Conservation (phyloP, 1,140 invertebrate species). For the Pararge aegeria region DNA sequence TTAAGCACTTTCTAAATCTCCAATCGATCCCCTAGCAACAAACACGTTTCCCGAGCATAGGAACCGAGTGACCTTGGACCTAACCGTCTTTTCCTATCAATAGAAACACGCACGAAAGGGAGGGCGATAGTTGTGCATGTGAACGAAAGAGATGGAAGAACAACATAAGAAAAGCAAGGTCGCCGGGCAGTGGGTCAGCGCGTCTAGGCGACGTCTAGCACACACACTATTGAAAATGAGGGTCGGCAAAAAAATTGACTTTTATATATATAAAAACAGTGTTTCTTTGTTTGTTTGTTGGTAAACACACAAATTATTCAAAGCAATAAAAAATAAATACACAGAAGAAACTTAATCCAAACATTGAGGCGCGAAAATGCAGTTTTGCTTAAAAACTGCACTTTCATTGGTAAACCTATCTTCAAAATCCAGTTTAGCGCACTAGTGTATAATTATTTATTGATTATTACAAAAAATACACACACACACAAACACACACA, state of each 20-base stretch:
- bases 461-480: too few relatives aligned
- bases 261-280: not conserved
- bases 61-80: conserved; percentile 21
- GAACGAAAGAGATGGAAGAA: conserved; percentile 55
- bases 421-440: too few relatives aligned
- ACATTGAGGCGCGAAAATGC: too few relatives aligned
- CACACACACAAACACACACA: too few relatives aligned
- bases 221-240: conserved; percentile 56
- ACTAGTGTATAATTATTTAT: too few relatives aligned
- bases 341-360: too few relatives aligned
- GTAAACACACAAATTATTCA: too few relatives aligned
- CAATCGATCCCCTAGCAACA: conserved; percentile 9
- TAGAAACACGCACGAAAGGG: conserved; percentile 23
- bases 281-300: too few relatives aligned
- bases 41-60: not conserved
- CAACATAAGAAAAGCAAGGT: conserved; percentile 74
- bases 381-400: too few relatives aligned
- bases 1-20: not conserved
- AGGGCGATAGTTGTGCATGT: conserved; percentile 19
- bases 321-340: too few relatives aligned
- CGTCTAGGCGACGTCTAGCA: conserved; percentile 73
- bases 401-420: too few relatives aligned
- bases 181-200: conserved; percentile 67
- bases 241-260: conserved; percentile 41
- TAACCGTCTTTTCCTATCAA: conserved; percentile 31